Evolutionary conservation across 2,797 vertebrate genomes (phyloP), one percentile per base, ranked within the genome.

Genomic region (Brachyalestes nurse): DNA sequence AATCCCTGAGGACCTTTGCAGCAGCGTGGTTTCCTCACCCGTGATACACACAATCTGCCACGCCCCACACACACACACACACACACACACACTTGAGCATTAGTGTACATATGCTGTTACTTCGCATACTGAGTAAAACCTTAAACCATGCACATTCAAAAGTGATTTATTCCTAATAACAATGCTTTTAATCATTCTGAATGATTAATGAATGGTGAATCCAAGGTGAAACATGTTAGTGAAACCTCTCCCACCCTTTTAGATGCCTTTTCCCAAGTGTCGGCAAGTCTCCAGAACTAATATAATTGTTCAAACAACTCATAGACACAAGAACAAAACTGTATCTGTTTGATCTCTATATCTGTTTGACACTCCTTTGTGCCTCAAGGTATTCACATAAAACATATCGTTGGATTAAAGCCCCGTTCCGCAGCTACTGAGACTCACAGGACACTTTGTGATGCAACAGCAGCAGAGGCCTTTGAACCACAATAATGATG

Each of bases 1-100:
- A 99, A 94, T 14, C 97, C 97, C 86, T 98, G 97, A 6, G 97
- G 96, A 0, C 97, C 96, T 13, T 94, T 94, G 88, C 97, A 99
- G 90, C 97, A 98, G 0, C 98, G 97, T 0, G 98, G 97, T 78
- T 95, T 98, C 86, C 97, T 91, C 51, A 96, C 94, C 0, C 96
- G 91, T 90, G 96, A 95, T 0, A 96, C 94, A 40, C 94, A 89
- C 0, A 96, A 94, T 91, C 98, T 99, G 77, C 0, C 58, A 64
- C 62, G 82, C 69, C 69, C 16, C 47, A 51, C 47, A 51, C 47
- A 51, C 10, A 51, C 10, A 13, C 10, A 51, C 2, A 51, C 12
- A 49, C 47, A 51, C 45, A 47, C 45, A 47, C 45, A 47, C 45
- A 47, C 0, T 34, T 34, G 34, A 34, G 34, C 34, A 34, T 34